phyloP scores from a whole-genome alignment of 1,140 invertebrate genomes.

The Thalassaphorura encarpata region DNA sequence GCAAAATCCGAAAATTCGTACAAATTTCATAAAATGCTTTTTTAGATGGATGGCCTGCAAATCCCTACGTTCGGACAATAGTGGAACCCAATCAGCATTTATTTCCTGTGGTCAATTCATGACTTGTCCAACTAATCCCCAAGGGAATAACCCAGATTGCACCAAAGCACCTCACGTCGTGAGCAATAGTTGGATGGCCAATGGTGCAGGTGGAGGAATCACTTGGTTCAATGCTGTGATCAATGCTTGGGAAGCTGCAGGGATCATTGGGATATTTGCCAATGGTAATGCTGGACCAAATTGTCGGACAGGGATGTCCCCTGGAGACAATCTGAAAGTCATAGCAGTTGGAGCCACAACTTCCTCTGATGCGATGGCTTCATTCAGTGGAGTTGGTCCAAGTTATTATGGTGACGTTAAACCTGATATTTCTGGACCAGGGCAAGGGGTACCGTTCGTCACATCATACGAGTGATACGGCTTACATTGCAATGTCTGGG shows the following conservation, averaged over 20 bases:
- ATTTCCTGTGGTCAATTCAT: constrained; percentile 4
- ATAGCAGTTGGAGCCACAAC: constrained; percentile 1
- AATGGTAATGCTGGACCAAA: constrained; percentile 4
- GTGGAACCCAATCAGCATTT: background rate
- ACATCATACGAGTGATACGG: background rate
- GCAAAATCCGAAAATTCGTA: background rate
- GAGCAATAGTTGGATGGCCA: background rate
- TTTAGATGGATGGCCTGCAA: background rate
- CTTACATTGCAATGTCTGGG: background rate
- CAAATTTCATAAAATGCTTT: too few species aligned
- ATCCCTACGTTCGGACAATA: background rate
- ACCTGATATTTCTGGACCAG: constrained; percentile 4
- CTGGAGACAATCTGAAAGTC: background rate
- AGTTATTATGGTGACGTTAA: background rate
- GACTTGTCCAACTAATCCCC: background rate
- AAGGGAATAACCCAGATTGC: background rate
- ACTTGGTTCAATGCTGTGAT: background rate
- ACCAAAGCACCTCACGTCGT: background rate
- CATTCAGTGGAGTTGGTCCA: background rate
- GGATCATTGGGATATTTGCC: background rate
- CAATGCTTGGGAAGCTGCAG: background rate
- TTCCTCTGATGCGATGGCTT: background rate
- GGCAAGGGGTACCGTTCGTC: background rate
- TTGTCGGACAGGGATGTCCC: background rate
- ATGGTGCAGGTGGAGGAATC: background rate